Percentiles rank a stretch among this genome's conserved stretches.
phyloP scores from a whole-genome alignment of 2,113 vertebrate species.

The Petaurus breviceps region DNA sequence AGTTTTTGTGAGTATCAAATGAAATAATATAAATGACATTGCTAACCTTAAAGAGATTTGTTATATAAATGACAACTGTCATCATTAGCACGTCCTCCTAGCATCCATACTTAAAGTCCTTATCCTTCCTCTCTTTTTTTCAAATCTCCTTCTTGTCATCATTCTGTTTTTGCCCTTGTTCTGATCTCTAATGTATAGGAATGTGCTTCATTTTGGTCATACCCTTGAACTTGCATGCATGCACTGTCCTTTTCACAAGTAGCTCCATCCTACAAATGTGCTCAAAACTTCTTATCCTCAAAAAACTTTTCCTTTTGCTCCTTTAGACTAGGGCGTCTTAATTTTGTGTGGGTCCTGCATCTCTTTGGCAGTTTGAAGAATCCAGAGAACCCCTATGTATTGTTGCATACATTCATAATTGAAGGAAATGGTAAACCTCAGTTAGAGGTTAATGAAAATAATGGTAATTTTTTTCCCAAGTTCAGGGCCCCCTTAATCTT shows the following conservation, averaged over 20 bases:
- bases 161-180: not conserved
- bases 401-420: not conserved
- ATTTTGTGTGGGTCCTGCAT: not conserved
- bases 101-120: not conserved
- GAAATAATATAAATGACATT: not conserved
- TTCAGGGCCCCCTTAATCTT: not conserved
- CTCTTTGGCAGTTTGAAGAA: not conserved
- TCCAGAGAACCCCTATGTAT: not conserved
- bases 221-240: not conserved
- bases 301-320: not conserved
- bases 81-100: not conserved
- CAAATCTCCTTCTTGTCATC: not conserved
- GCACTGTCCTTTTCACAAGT: not conserved
- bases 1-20: not conserved
- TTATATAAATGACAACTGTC: not conserved
- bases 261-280: not conserved
- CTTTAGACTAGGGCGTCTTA: not conserved
- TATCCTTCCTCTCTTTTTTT: not conserved
- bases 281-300: not conserved
- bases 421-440: not conserved
- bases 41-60: not conserved
- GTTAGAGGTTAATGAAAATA: not conserved
- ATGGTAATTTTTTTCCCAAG: not conserved
- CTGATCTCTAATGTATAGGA: not conserved
- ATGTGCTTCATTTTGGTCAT: not conserved